Base-by-base conservation (phyloP, 2,797 vertebrate species). In the Astyanax mexicanus region DNA sequence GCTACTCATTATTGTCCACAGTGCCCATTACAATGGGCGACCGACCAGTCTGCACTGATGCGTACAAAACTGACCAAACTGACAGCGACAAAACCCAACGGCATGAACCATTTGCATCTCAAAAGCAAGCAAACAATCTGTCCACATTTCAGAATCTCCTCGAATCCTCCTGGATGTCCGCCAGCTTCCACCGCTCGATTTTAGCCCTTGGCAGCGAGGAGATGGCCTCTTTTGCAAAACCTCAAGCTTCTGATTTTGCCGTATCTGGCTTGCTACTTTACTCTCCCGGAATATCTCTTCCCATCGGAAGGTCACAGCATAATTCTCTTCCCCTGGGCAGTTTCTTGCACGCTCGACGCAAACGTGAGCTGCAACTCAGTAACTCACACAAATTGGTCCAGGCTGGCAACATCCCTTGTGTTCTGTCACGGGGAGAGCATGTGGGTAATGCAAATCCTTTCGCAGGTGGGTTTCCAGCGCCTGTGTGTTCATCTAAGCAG, bases 81-180 rank as follows among this genome's bases (percentile, higher is more conserved):
- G 38, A 64, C 32, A n/a, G 25, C 64, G 66, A 40, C 42, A 23
- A 57, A 35, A 69, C 61, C 47, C 19, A 25, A 6, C 35, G 23
- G 23, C 62, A 69, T 40, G 42, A 68, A 54, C n/a, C 6, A 0
- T 29, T 71, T 6, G 6, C 13, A 25, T 64, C 55, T 70, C 67
- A 47, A 77, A 64, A 42, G 38, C 37, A 37, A 57, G 19, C 40
- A 65, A 49, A 65, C 64, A 44, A 37, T 12, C 27, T 47, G 44
- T 62, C 45, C 35, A 75, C 76, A 3, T 78, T 81, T 69, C 73
- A 81, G 44, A 44, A 75, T 57, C 65, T 83, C 45, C 61, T 80
- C 11, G 58, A 78, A 15, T 83, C 80, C 38, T 80, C 88, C 1
- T 80, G 77, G 80, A 42, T 15, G 58, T 75, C 73, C 71, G 84